A percentile compares a stretch with the other conserved stretches of the same genome.
These are phyloP conservation scores for Pluvialis apricaria DNA, from an alignment of 2,113 vertebrate genomes.

Conservation along the genomic window DNA sequence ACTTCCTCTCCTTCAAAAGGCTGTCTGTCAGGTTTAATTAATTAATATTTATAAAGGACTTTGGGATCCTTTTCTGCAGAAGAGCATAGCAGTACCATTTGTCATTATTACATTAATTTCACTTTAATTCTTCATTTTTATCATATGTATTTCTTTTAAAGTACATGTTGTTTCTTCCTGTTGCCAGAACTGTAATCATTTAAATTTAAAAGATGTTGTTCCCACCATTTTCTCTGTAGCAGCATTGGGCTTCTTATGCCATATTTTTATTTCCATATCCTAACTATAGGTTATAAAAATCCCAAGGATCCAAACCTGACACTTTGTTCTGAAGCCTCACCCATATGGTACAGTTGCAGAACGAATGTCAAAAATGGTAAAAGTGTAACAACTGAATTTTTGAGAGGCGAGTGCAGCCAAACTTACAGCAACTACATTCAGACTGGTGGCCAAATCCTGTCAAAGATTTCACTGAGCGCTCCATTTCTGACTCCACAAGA, in stretches of 20 bases:
- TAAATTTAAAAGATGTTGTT: constrained; percentile 1
- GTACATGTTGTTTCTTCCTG: constrained; percentile 25
- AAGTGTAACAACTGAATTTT: background rate
- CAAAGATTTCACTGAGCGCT: background rate
- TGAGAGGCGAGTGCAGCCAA: background rate
- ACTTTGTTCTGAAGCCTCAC: background rate
- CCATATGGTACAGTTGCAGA: background rate
- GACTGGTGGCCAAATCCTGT: background rate
- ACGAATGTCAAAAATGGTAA: background rate
- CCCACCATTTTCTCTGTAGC: background rate
- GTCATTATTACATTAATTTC: constrained; percentile 37
- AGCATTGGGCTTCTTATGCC: background rate
- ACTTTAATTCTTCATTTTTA: constrained; percentile 43
- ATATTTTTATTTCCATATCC: background rate
- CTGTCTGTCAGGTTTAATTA: constrained; percentile 57
- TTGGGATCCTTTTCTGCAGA: constrained; percentile 9
- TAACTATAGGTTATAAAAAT: background rate
- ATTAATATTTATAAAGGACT: constrained; percentile 46
- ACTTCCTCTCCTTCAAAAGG: constrained; percentile 35
- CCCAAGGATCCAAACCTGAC: background rate
- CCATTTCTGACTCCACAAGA: background rate
- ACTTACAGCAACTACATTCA: background rate
- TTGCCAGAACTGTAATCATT: background rate
- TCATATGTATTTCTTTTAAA: constrained; percentile 28
- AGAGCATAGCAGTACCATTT: background rate